Conservation (phyloP, 2,113 vertebrate species). For the Cyprinodon brontotheroides region DNA sequence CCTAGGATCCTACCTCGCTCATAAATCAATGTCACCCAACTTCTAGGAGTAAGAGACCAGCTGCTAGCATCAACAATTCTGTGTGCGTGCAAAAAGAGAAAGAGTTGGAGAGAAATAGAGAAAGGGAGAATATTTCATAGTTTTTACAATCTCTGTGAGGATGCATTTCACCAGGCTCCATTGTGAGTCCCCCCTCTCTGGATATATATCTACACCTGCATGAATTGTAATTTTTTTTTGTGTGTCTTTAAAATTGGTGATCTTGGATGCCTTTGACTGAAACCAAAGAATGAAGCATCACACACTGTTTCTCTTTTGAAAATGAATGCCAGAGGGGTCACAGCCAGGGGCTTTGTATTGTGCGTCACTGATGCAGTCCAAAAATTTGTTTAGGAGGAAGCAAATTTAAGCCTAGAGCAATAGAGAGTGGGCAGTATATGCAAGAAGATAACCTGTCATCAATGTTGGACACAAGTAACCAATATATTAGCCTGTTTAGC, state of each 20-base stretch:
- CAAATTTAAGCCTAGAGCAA: not conserved
- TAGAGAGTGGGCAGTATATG: not conserved
- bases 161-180: conserved; percentile 43
- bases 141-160: conserved; percentile 52
- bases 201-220: conserved; percentile 37
- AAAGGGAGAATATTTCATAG: conserved; percentile 56
- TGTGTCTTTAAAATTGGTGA: conserved; percentile 28
- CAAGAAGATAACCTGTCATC: too few relatives aligned
- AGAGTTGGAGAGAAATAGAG: conserved; percentile 26
- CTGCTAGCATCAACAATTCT: conserved; percentile 63
- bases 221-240: conserved; percentile 25
- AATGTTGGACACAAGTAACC: too few relatives aligned
- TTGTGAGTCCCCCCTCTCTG: conserved; percentile 61
- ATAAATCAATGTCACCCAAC: conserved; percentile 81
- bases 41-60: conserved; percentile 69
- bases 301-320: conserved; percentile 61
- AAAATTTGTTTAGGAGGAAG: conserved; percentile 1
- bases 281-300: conserved; percentile 58
- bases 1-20: conserved; percentile 67
- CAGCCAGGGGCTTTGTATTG: conserved; percentile 31
- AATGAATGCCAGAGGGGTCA: conserved; percentile 64
- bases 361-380: conserved; percentile 18
- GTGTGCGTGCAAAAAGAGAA: conserved; percentile 25
- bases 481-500: too few relatives aligned
- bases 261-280: conserved; percentile 68